A percentile compares a stretch with the other conserved stretches of the same genome.
These are phyloP conservation scores for Amia ocellicauda DNA, from an alignment of 2,113 vertebrate genomes.

Conservation along the genomic window DNA sequence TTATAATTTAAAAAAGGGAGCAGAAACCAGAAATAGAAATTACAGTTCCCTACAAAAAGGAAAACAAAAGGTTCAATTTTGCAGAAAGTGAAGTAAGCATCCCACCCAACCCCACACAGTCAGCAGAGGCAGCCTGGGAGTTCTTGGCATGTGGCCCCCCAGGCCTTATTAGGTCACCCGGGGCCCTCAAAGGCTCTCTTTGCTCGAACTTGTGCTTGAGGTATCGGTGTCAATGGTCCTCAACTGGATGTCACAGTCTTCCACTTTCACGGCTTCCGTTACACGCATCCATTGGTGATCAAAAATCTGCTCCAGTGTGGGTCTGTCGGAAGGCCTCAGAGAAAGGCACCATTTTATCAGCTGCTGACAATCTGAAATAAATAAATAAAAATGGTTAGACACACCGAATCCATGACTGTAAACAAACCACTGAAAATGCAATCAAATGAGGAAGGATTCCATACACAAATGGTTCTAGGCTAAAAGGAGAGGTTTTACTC, in stretches of 20 bases:
- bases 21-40: slow-evolving; percentile 72
- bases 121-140: slow-evolving; percentile 53
- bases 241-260: slow-evolving; percentile 82
- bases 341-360: slow-evolving; percentile 96
- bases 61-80: slow-evolving; percentile 56
- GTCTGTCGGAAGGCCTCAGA: slow-evolving; percentile 89
- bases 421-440: background rate
- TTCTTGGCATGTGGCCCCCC: slow-evolving; percentile 58
- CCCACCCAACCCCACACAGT: slow-evolving; percentile 48
- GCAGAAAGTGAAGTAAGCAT: slow-evolving; percentile 54
- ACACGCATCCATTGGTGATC: slow-evolving; percentile 91
- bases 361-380: slow-evolving; percentile 85
- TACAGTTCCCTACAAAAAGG: slow-evolving; percentile 70
- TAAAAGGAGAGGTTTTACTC: too few species aligned
- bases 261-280: slow-evolving; percentile 68
- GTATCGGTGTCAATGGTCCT: slow-evolving; percentile 80
- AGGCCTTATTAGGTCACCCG: slow-evolving; percentile 48
- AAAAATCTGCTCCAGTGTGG: slow-evolving; percentile 92
- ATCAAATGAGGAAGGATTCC: background rate
- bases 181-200: slow-evolving; percentile 85
- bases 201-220: slow-evolving; percentile 94
- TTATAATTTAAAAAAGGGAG: slow-evolving; percentile 53
- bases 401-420: too few species aligned
- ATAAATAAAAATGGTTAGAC: rapidly evolving
- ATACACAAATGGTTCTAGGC: too few species aligned